Evolutionary conservation across 2,797 vertebrate genomes (phyloP).

Genomic region (Catostomus latipinnis): DNA sequence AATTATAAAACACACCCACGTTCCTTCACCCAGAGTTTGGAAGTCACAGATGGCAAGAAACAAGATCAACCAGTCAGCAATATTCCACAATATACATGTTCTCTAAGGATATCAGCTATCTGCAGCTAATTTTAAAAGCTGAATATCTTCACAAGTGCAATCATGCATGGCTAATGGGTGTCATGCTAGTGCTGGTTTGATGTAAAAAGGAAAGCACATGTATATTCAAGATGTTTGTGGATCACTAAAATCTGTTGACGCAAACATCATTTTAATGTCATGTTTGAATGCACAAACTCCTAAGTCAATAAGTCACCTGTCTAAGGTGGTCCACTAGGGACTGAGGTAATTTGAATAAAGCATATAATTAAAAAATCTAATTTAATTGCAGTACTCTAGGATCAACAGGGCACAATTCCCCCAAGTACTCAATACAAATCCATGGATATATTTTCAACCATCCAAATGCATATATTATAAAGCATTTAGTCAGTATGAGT

Average conservation of each 20-base stretch:
- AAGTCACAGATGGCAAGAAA: constrained; percentile 17
- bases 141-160: constrained; percentile 50
- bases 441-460: constrained; percentile 32
- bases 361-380: constrained; percentile 49
- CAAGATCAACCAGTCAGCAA: constrained; percentile 35
- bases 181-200: constrained; percentile 22
- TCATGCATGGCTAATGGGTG: constrained; percentile 54
- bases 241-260: constrained; percentile 47
- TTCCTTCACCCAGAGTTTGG: constrained; percentile 18
- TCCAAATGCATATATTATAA: constrained; percentile 13
- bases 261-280: constrained; percentile 37
- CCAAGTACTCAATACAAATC: constrained; percentile 24
- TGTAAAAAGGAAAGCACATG: constrained; percentile 45
- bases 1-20: constrained; percentile 27
- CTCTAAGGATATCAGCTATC: constrained; percentile 47
- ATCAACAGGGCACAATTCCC: constrained; percentile 42
- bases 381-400: constrained; percentile 45
- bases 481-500: neutral
- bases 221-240: constrained; percentile 45
- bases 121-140: constrained; percentile 54
- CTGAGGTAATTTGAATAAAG: constrained; percentile 49
- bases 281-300: constrained; percentile 41
- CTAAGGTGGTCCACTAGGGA: constrained; percentile 25
- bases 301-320: constrained; percentile 57
- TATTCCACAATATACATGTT: constrained; percentile 26